Base-by-base conservation (phyloP, 2,797 vertebrate genomes). In the Leucoraja ocellata region DNA sequence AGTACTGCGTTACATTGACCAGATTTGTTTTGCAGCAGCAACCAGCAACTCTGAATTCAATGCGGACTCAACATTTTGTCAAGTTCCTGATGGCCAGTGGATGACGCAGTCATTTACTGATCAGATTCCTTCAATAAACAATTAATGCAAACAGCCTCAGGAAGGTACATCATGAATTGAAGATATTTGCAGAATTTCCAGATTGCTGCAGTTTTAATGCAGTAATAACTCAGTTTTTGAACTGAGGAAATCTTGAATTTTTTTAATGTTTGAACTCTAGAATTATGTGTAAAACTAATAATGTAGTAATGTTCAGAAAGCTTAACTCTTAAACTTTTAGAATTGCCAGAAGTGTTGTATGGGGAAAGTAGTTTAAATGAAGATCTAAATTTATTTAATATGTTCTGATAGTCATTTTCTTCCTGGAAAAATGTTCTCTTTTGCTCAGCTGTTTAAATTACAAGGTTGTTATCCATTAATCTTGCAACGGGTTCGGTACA, bases 61-160 rank as follows among this genome's bases (percentile, higher is more conserved):
- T 4, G 94, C 94, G 36, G 95, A 95, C 0, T 58, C 94, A 0
- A 81, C 96, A 25, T 97, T 96, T 0, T 93, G 95, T 0, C 96
- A 97, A 39, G 94, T 97, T 93, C 96, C 97, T 1, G 97, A 98
- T 0, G 97, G 97, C 93, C 97, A 98, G 91, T 99, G 98, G 98
- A 97, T 98, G 97, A 95, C 95, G 0, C 97, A 97, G 93, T 96
- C 97, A 0, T 98, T 98, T 63, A 95, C 97, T 23, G 98, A 99
- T 93, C 97, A 97, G 96, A 97, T 98, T 94, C 96, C 98, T 0
- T 97, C 97, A 94, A 97, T 96, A 91, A 94, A 18, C 93, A 95
- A 96, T 0, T 95, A 94, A 93, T 91, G 95, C 73, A 95, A 94
- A 0, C 96, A 14, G 79, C 95, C 94, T 63, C 95, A 94, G 91